Evolutionary conservation across 2,888 invertebrate species (phyloP), one percentile per base, ranked within the genome.

Genomic region (Cremastinae sp.): DNA sequence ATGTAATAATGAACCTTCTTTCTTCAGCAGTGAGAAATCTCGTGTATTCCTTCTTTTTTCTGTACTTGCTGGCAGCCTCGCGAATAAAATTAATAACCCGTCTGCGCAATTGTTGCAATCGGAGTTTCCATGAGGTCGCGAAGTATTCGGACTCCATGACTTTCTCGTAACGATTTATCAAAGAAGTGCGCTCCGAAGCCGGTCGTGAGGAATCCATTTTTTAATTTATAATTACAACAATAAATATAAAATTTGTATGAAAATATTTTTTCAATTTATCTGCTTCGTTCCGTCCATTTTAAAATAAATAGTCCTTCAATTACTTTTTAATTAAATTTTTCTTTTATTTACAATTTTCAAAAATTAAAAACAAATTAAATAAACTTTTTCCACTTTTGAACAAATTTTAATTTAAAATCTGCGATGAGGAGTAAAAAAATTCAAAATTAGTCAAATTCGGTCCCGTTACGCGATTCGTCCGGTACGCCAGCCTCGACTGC

Each of bases 1-100:
- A 28, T 5, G 5, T 3, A 28, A 28, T 3, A 28, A 28, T 86
- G 79, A 91, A 94, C 93, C 94, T 94, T 90, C 92, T 92, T 85
- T 95, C 95, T 83, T 95, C 94, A 28, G 95, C 95, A 1, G 93
- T 91, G 47, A 93, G 89, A 87, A 95, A 92, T 82, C 92, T 91
- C 80, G 91, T 91, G 86, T 95, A 95, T 41, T 93, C 93, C 83
- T 90, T 88, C 79, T 91, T 92, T 75, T 91, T 92, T 5, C 91
- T 76, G 64, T 80, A 83, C 68, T 80, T 85, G 22, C 83, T 78
- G 0, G 83, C 78, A 12, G 79, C 58, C 1, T 81, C 78, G 53
- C 84, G 82, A 18, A 88, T 53, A 14, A 88, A 74, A 16, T 82
- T 75, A 9, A 83, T 80, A 14, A 88, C 70, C 2, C 83, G 83